Evolutionary conservation across 2,888 invertebrate species (phyloP), one percentile per base, ranked within the genome.

Genomic region (Prenolepis imparis): DNA sequence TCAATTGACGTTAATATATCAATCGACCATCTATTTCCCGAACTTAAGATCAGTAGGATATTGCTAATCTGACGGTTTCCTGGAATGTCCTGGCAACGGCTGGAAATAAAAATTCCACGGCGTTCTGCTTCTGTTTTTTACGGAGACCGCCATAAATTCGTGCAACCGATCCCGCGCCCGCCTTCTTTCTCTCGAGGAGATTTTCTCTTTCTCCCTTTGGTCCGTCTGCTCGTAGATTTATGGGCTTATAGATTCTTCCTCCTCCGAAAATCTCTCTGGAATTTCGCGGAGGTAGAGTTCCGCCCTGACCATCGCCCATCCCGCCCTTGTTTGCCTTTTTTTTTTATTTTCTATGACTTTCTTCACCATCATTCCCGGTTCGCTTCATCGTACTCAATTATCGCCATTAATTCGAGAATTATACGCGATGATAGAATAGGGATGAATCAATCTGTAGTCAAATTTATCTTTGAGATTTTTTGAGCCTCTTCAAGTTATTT

Each of bases 221-320:
- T 44, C 84, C 70, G 78, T 77, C 83, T 81, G 80, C 86, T 87
- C 82, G 82, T 89, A 93, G 92, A 94, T 94, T 94, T 94, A 94
- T 92, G 92, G 92, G 93, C 92, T 94, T 93, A 94, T 94, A 93
- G 94, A 94, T 94, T 92, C 92, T 92, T 92, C 89, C 89, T 89
- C 87, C 89, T 84, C 81, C 82, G 48, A 36, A 77, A 75, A 82
- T 83, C 39, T 73, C 73, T 72, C 67, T 66, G 84, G 64, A 89
- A 80, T 78, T 74, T 70, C 74, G 68, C 75, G 84, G 59, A 64
- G 78, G 55, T 78, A 70, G 73, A 90, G 85, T 86, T 86, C 86
- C 85, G 57, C 81, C 39, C 82, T 52, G 83, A 78, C 86, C 83
- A 67, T n/a, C 82, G 68, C 39, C 52, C 77, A 68, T 55, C 21